Percentiles rank a stretch among this genome's conserved stretches.
Evolutionary conservation across 2,113 vertebrate species (phyloP).

Genomic region (Zosterops hypoxanthus): DNA sequence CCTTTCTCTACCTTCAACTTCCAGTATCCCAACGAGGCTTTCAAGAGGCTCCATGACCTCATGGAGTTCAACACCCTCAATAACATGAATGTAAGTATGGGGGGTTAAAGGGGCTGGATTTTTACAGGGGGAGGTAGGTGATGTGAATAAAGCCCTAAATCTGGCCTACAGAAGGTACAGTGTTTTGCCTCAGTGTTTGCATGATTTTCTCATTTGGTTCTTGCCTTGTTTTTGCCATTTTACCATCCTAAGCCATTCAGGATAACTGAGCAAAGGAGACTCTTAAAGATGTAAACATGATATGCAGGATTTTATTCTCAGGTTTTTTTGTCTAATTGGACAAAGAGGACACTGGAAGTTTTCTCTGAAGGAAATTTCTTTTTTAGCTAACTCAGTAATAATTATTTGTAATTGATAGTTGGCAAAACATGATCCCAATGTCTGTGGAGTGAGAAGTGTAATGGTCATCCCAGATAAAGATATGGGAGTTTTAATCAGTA

Average conservation of each 20-base stretch:
- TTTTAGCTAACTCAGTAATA: background rate
- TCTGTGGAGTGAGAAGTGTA: background rate
- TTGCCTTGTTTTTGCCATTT: background rate
- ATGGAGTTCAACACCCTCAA: slow-evolving; percentile 99
- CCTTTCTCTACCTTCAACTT: slow-evolving; percentile 98
- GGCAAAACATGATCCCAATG: background rate
- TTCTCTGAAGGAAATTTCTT: background rate
- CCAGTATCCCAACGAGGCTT: slow-evolving; percentile 92
- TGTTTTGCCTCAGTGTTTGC: background rate
- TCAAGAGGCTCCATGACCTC: slow-evolving; percentile 89
- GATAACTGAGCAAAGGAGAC: background rate
- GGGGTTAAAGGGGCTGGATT: background rate
- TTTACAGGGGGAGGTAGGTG: background rate
- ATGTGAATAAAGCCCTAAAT: background rate
- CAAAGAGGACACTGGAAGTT: background rate
- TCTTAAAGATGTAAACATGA: background rate
- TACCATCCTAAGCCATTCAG: background rate
- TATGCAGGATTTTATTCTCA: background rate
- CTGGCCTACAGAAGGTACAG: background rate
- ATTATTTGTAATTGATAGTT: background rate
- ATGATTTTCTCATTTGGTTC: background rate
- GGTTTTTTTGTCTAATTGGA: background rate
- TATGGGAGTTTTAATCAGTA: background rate
- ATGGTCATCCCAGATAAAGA: background rate
- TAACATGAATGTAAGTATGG: slow-evolving; percentile 88